These are phyloP conservation scores for Gymnobelideus leadbeateri DNA, from an alignment of 2,113 vertebrate species.

Conservation along the genomic window DNA sequence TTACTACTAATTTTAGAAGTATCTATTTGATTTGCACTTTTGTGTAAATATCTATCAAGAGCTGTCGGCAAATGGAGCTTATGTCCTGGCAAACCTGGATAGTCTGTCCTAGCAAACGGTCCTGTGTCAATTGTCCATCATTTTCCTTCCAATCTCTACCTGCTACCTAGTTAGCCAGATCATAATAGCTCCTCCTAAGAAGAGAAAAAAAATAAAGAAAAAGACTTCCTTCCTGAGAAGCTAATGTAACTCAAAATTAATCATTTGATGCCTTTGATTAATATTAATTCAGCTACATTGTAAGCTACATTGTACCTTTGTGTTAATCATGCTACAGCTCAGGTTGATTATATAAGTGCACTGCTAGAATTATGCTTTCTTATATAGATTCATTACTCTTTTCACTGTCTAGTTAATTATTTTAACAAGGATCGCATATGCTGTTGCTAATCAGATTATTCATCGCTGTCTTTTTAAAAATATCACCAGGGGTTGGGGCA, in stretches of 20 bases:
- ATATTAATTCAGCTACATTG: background rate
- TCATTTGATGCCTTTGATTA: background rate
- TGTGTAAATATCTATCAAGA: constrained; percentile 13
- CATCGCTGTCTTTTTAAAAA: background rate
- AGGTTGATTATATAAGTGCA: background rate
- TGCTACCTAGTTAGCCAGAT: no score
- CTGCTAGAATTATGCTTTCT: background rate
- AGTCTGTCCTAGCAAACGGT: background rate
- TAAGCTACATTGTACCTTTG: background rate
- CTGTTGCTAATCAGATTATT: background rate
- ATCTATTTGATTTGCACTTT: background rate
- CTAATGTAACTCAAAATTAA: background rate
- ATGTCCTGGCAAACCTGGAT: background rate
- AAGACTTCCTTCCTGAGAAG: no score
- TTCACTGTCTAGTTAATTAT: constrained; percentile 10
- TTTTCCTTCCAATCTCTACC: no score
- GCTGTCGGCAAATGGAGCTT: background rate
- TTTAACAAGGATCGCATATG: background rate
- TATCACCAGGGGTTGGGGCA: background rate
- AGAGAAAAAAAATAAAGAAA: no score
- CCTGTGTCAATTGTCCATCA: no score
- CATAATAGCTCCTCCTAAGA: no score
- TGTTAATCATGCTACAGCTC: constrained; percentile 18
- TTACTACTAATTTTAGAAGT: background rate
- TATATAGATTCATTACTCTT: background rate